These are phyloP conservation scores for Tenualosa ilisha DNA, from an alignment of 2,797 vertebrate species.

Conservation along the genomic window DNA sequence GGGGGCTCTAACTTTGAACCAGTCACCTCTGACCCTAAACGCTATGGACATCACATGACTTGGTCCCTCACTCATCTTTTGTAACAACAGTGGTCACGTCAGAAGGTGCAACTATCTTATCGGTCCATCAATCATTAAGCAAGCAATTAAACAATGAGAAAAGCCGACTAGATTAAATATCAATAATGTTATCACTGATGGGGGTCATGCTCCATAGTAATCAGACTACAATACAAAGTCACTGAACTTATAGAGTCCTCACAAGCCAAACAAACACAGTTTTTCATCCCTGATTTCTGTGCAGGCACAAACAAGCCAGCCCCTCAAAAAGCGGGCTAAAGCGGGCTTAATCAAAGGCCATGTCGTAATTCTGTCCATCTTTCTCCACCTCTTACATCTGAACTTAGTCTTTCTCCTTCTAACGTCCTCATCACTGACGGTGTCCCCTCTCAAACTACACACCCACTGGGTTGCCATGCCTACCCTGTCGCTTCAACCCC, in stretches of 20 bases:
- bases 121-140: neutral
- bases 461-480: conserved; percentile 14
- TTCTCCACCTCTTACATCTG: neutral
- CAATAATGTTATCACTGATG: neutral
- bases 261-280: too few species aligned
- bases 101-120: neutral
- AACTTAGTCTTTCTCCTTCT: neutral
- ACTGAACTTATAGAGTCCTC: too few species aligned
- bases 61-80: conserved; percentile 29
- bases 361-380: neutral
- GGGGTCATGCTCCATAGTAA: neutral
- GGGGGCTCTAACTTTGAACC: neutral
- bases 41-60: neutral
- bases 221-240: too few species aligned
- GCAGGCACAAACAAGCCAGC: neutral
- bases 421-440: neutral
- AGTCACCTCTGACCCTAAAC: conserved; percentile 56
- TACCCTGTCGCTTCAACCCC: conserved; percentile 44
- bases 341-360: neutral
- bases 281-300: neutral
- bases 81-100: neutral
- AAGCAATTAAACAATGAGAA: too few species aligned
- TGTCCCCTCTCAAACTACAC: neutral
- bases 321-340: too few species aligned
- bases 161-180: neutral